These are phyloP conservation scores for Blastobasis lacticolella DNA, from an alignment of 2,888 invertebrate species.

Conservation along the genomic window DNA sequence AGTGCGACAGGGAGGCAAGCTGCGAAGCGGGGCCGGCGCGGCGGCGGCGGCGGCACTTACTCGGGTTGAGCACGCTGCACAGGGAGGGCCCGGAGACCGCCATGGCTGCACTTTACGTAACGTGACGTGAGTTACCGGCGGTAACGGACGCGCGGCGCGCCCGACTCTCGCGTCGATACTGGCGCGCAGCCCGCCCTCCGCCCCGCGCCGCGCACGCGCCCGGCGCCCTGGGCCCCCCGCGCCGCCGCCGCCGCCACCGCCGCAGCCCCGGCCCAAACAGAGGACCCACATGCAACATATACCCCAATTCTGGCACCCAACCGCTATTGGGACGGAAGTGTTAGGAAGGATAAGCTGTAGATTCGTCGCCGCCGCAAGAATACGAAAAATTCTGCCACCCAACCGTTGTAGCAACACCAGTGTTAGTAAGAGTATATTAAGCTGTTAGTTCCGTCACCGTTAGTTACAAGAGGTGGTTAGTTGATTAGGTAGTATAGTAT, in stretches of 20 bases:
- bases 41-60: constrained; percentile 49
- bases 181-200: constrained; percentile 48
- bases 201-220: constrained; percentile 25
- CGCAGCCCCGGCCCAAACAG: constrained; percentile 3
- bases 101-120: constrained; percentile 70
- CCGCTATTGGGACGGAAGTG: no score
- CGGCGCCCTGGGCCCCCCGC: constrained; percentile 23
- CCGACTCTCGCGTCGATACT: constrained; percentile 74
- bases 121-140: constrained; percentile 32
- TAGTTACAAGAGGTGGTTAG: no score
- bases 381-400: no score
- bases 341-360: no score
- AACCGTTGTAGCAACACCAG: no score
- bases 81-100: constrained; percentile 64
- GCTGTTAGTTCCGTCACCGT: no score
- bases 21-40: constrained; percentile 44
- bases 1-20: constrained; percentile 64
- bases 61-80: constrained; percentile 64
- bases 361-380: no score
- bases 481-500: no score
- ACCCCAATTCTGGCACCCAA: no score
- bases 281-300: background rate
- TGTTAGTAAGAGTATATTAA: no score
- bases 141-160: constrained; percentile 68
- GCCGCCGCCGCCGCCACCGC: constrained; percentile 20